Evolutionary conservation across 2,888 invertebrate genomes (phyloP), one percentile per base, ranked within the genome.

Genomic region (Hesperia comma): DNA sequence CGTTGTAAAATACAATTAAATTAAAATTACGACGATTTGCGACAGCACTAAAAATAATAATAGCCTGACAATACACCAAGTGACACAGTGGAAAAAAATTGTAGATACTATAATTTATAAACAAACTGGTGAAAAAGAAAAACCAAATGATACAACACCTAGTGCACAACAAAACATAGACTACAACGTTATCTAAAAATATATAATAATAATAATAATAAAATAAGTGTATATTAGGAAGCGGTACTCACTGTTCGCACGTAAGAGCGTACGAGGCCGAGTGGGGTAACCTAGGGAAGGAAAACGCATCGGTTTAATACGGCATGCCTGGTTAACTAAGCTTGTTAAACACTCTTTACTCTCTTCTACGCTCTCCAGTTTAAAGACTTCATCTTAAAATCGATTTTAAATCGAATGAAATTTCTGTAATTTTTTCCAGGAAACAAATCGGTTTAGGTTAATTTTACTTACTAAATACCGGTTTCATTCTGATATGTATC

Each of bases 231-330:
- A 83, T 80, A 79, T 79, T 79, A 80, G 75, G 71, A 81, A 82
- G 90, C 90, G 71, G 81, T 93, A 94, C 94, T 94, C 93, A 94
- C 94, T 94, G 94, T 93, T 94, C 93, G 87, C 94, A 94, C 85
- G 93, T 93, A 84, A 94, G 93, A 86, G 94, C 94, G 91, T 94
- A 94, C 83, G 93, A 92, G 78, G 94, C 93, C 74, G 94, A 93
- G 88, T 94, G 92, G 80, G 92, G 92, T 88, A 93, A 94, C 93
- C 94, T 94, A 93, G 87, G 87, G 87, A 83, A 82, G 90, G 84
- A 91, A 89, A 91, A 90, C 83, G 87, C 88, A 83, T 75, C 87
- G 87, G 86, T 90, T 91, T 92, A 75, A 75, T 76, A 90, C 88
- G 84, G 90, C 91, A 92, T 92, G 92, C 92, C 88, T 79, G 81